These are phyloP conservation scores for Anabacerthia variegaticeps DNA, from an alignment of 2,797 vertebrate genomes.

Conservation along the genomic window DNA sequence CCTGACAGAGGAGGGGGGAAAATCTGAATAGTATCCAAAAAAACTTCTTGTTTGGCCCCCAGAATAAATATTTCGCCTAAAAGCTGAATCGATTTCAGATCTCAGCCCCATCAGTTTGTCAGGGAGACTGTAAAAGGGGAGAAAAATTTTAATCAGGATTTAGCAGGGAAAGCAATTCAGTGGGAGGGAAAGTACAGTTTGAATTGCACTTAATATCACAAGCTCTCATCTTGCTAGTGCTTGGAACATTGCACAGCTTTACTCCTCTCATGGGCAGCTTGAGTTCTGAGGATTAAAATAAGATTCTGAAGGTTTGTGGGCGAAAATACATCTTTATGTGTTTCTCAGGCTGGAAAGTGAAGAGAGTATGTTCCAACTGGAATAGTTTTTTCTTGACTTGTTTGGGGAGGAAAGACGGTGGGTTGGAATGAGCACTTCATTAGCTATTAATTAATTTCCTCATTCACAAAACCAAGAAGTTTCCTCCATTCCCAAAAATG, in stretches of 20 bases:
- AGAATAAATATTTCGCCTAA: slow-evolving; percentile 24
- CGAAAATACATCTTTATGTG: slow-evolving; percentile 7
- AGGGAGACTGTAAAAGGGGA: slow-evolving; percentile 1
- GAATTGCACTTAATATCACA: slow-evolving; percentile 55
- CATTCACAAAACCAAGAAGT: slow-evolving; percentile 2
- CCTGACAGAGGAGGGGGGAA: not conserved
- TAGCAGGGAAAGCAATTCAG: slow-evolving; percentile 31
- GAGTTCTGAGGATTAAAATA: slow-evolving; percentile 49
- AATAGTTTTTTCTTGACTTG: slow-evolving; percentile 1
- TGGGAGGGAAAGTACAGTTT: slow-evolving; percentile 48
- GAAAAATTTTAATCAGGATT: slow-evolving; percentile 22
- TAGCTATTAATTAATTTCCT: slow-evolving; percentile 51
- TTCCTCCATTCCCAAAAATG: not conserved
- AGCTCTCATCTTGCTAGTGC: slow-evolving; percentile 23
- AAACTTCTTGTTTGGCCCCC: not conserved
- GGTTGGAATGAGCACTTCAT: slow-evolving; percentile 15
- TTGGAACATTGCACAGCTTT: slow-evolving; percentile 29
- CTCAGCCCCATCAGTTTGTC: slow-evolving; percentile 28
- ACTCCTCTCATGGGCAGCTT: not conserved
- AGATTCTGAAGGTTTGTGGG: slow-evolving; percentile 40
- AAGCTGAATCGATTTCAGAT: slow-evolving; percentile 29
- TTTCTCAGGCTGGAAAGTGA: slow-evolving; percentile 1
- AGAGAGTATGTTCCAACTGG: not conserved
- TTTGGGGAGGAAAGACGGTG: not conserved
- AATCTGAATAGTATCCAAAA: slow-evolving; percentile 19